These are phyloP conservation scores for Parotocinclus haroldoi DNA, from an alignment of 2,797 vertebrate genomes.

Conservation along the genomic window DNA sequence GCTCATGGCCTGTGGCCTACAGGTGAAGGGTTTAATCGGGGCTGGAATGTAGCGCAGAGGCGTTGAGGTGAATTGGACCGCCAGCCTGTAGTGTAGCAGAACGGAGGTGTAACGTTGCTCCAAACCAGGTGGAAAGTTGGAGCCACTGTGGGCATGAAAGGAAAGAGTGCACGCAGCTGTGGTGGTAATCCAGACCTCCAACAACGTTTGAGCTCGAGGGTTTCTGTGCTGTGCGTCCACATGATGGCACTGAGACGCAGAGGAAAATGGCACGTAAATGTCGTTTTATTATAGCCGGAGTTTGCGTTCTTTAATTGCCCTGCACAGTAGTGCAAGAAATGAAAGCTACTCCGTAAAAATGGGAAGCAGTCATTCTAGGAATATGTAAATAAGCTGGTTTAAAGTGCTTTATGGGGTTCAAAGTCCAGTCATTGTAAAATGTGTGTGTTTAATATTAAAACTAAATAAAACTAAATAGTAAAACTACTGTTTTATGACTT, in stretches of 20 bases:
- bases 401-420: no score
- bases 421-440: no score
- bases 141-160: slow-evolving; percentile 22
- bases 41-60: slow-evolving; percentile 42
- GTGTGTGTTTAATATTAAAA: no score
- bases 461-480: no score
- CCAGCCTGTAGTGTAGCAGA: slow-evolving; percentile 21
- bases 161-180: slow-evolving; percentile 34
- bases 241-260: slow-evolving; percentile 33
- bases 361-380: no score
- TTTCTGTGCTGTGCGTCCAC: slow-evolving; percentile 30
- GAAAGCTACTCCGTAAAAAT: no score
- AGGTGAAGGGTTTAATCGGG: slow-evolving; percentile 30
- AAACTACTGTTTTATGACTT: no score
- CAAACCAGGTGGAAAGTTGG: slow-evolving; percentile 61
- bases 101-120: slow-evolving; percentile 59
- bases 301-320: no score
- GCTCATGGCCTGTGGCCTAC: slow-evolving; percentile 1
- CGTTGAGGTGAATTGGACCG: slow-evolving; percentile 28
- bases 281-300: no score
- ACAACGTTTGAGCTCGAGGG: background rate
- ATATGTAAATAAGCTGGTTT: no score
- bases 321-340: no score
- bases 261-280: background rate
- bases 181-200: slow-evolving; percentile 30